phyloP scores from a whole-genome alignment of 2,797 vertebrate species.

The Gymnothorax javanicus region DNA sequence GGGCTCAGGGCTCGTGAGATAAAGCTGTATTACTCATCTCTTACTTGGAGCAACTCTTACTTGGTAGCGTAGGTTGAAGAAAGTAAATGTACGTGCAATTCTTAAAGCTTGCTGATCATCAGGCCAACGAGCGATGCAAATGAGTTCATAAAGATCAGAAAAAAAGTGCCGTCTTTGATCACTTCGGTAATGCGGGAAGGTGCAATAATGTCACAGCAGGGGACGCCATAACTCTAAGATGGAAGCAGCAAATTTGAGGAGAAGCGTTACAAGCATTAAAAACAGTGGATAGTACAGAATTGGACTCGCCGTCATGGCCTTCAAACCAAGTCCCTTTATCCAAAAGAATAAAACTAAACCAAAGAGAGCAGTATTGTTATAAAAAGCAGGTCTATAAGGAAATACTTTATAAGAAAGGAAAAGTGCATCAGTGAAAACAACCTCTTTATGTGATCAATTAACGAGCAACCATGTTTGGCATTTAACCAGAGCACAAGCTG shows the following conservation, averaged over 20 bases:
- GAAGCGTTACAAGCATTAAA: not conserved
- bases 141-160: slow-evolving; percentile 54
- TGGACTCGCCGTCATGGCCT: not conserved
- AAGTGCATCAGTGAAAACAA: not conserved
- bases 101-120: slow-evolving; percentile 53
- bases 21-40: slow-evolving; percentile 7
- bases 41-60: slow-evolving; percentile 71
- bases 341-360: not conserved
- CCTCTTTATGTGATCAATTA: not conserved
- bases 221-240: slow-evolving; percentile 53
- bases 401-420: not conserved
- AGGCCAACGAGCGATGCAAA: slow-evolving; percentile 44
- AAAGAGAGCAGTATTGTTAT: not conserved
- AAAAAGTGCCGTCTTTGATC: slow-evolving; percentile 37
- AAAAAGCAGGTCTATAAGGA: not conserved
- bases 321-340: not conserved
- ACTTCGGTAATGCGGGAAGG: slow-evolving; percentile 18
- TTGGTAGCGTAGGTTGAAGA: slow-evolving; percentile 64
- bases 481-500: not conserved
- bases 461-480: not conserved
- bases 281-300: not conserved
- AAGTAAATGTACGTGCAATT: slow-evolving; percentile 39
- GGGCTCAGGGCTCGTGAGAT: not conserved
- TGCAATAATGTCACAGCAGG: slow-evolving; percentile 53
- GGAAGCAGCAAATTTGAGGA: not conserved